These are phyloP conservation scores for Anthoptus insignis DNA, from an alignment of 2,888 invertebrate genomes.

Conservation along the genomic window DNA sequence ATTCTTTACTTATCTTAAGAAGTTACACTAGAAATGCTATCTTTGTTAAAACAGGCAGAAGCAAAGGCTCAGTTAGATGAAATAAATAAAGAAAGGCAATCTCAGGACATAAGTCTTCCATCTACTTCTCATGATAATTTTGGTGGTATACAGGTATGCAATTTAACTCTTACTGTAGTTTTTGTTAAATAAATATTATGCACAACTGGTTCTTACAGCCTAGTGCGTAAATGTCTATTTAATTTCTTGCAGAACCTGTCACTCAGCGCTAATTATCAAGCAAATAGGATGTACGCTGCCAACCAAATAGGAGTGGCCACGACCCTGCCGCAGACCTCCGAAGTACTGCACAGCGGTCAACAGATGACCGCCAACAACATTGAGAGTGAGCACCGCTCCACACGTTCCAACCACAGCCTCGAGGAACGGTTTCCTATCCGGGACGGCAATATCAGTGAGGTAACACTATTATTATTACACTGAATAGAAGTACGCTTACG, in stretches of 20 bases:
- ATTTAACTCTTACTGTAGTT: not conserved
- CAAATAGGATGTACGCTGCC: conserved; percentile 75
- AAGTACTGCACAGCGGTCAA: conserved; percentile 59
- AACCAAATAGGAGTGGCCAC: conserved; percentile 84
- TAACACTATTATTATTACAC: conserved; percentile 31
- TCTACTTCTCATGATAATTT: conserved; percentile 76
- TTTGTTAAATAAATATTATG: too few species aligned
- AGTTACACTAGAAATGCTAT: too few species aligned
- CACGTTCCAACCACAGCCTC: conserved; percentile 65
- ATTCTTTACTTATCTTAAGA: too few species aligned
- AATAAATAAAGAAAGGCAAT: conserved; percentile 74
- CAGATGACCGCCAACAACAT: conserved; percentile 59
- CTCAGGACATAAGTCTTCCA: conserved; percentile 71
- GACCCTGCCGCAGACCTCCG: conserved; percentile 73
- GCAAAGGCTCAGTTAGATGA: conserved; percentile 83
- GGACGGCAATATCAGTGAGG: conserved; percentile 59
- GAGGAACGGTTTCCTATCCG: conserved; percentile 65
- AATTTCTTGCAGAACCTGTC: conserved; percentile 64
- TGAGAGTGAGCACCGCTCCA: conserved; percentile 62
- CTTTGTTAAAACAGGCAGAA: conserved; percentile 82
- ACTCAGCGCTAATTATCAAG: conserved; percentile 66
- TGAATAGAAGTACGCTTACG: too few species aligned
- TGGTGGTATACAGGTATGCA: conserved; percentile 66
- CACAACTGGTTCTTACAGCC: too few species aligned
- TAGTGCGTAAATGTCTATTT: not conserved